These are phyloP conservation scores for Chelmon rostratus DNA, from an alignment of 2,797 vertebrate species.

Conservation along the genomic window DNA sequence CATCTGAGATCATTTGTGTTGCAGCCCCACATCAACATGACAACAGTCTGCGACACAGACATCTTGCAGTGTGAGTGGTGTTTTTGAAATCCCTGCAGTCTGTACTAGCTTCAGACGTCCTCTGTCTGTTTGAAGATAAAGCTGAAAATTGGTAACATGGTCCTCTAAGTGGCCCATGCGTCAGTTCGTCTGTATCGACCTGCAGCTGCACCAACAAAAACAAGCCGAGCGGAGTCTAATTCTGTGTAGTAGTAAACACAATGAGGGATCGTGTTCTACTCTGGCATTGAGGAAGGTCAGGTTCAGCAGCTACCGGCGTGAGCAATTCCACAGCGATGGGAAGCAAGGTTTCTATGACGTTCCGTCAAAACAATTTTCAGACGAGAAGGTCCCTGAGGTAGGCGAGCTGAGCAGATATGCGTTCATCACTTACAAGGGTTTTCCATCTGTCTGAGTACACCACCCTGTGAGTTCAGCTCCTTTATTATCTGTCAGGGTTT, in stretches of 20 bases:
- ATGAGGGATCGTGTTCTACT: constrained; percentile 19
- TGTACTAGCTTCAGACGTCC: neutral
- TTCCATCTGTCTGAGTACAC: constrained; percentile 49
- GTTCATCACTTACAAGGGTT: constrained; percentile 32
- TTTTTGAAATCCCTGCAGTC: no score
- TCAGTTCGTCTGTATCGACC: neutral
- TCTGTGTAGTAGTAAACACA: constrained; percentile 42
- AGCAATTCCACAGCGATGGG: constrained; percentile 30
- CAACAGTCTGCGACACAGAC: neutral
- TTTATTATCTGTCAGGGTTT: constrained; percentile 20
- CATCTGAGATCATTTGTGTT: neutral
- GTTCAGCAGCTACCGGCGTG: constrained; percentile 24
- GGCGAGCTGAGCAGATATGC: constrained; percentile 9
- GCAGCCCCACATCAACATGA: neutral
- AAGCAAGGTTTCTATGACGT: constrained; percentile 48
- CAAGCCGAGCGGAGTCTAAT: neutral
- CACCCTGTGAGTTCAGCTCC: constrained; percentile 26
- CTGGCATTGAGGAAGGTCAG: constrained; percentile 37
- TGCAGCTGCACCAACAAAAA: constrained; percentile 18
- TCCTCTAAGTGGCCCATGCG: neutral
- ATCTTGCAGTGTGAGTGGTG: no score
- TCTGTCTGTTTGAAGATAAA: neutral
- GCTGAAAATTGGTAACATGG: neutral
- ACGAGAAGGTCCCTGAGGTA: constrained; percentile 50
- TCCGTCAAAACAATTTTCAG: constrained; percentile 62